Evolutionary conservation across 2,113 vertebrate species (phyloP).

Genomic region (Thermophis baileyi): DNA sequence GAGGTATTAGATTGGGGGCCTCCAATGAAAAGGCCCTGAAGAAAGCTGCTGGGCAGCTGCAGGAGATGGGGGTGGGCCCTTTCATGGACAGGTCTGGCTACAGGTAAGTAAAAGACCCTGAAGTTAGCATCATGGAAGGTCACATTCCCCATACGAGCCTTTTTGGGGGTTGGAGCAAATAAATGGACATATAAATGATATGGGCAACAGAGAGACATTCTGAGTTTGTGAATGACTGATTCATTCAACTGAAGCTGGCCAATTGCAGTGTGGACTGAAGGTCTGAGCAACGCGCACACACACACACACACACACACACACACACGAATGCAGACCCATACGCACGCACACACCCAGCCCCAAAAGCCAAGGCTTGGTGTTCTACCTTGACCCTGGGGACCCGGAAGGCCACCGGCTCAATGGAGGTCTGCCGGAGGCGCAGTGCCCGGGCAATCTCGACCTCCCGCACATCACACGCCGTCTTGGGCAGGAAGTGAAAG

Average conservation of each 20-base stretch:
- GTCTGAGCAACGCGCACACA: neutral
- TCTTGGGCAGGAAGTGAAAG: slow-evolving; percentile 87
- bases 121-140: neutral
- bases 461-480: slow-evolving; percentile 79
- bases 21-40: neutral
- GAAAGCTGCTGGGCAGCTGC: neutral
- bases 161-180: neutral
- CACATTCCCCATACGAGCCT: neutral
- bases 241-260: neutral
- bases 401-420: slow-evolving; percentile 87
- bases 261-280: neutral
- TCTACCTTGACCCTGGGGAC: slow-evolving; percentile 87
- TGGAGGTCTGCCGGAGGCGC: slow-evolving; percentile 79
- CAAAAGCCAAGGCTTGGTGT: neutral
- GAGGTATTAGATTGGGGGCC: neutral
- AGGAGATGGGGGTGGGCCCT: neutral
- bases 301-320: neutral
- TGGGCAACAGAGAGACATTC: neutral
- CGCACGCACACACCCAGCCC: neutral
- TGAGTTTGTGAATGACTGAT: neutral
- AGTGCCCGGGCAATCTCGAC: slow-evolving; percentile 87
- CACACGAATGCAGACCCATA: too few relatives aligned
- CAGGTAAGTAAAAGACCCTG: neutral
- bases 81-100: neutral
- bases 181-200: neutral